Evolutionary conservation across 2,113 vertebrate species (phyloP).

Genomic region (Thamnophis sirtalis): DNA sequence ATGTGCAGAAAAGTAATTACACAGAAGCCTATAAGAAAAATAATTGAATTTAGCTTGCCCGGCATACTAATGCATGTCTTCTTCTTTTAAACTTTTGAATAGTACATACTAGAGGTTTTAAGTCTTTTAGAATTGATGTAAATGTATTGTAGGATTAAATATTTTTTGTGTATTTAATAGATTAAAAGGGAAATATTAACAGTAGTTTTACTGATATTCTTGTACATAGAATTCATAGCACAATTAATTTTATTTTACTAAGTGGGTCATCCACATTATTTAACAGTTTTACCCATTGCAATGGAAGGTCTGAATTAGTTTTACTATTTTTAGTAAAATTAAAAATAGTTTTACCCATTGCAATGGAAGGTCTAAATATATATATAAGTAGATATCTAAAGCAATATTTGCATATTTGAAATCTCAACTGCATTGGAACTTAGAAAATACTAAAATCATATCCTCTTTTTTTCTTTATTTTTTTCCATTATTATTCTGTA

Average conservation of each 20-base stretch:
- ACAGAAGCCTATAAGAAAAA: background rate
- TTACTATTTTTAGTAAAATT: no score
- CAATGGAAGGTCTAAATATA: background rate
- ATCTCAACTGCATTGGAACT: background rate
- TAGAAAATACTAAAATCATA: background rate
- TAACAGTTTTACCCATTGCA: background rate
- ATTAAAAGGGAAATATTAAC: rapidly evolving
- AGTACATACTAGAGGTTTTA: background rate
- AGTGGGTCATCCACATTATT: background rate
- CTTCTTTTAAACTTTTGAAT: background rate
- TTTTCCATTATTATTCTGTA: background rate
- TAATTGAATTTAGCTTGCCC: background rate
- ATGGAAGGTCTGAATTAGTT: background rate
- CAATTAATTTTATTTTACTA: background rate
- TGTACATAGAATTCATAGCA: background rate
- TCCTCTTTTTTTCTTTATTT: background rate
- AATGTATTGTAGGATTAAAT: background rate
- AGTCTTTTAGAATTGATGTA: background rate
- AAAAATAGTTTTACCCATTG: background rate
- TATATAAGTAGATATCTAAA: background rate
- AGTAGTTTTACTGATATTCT: background rate
- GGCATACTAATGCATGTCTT: background rate
- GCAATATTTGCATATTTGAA: background rate
- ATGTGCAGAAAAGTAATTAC: slow-evolving; percentile 14
- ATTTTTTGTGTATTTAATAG: background rate